Evolutionary conservation across 2,113 vertebrate genomes (phyloP), one percentile per base, ranked within the genome.

Genomic region (Alectura lathami): DNA sequence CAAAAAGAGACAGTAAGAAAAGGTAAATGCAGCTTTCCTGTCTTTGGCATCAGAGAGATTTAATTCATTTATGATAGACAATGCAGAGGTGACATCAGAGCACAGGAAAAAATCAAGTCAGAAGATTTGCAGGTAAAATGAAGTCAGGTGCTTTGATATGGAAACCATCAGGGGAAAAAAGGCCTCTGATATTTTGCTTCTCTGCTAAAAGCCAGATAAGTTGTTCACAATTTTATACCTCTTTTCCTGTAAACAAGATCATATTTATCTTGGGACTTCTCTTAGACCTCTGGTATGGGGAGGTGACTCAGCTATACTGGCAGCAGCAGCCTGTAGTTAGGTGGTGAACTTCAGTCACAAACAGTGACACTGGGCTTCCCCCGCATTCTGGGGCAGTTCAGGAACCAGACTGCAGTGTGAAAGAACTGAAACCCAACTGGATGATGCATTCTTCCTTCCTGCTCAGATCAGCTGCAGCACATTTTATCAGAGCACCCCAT

Each of bases 1-100:
- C 98, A 68, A 99, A 98, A 94, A 98, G 98, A 96, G 99, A 99
- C n/a, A 98, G 98, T 97, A 99, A 99, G 98, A 99, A 99, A 96
- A 99, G 98, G 99, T 99, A 13, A 48, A 10, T 13, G 5, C 22
- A 17, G 4, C 13, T 42, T 72, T 67, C 36, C 60, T 32, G 10
- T 20, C 13, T 63, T 38, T 30, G 38, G 29, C 80, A 22, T 13
- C 57, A 77, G 45, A 59, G 21, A 26, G 4, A 42, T 48, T 79
- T 27, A 5, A 47, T 17, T 32, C n/a, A 24, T 51, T 62, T 40
- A 2, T 4, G 17, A 5, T 1, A 32, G 11, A 34, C 17, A 14
- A 12, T 14, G 3, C 3, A 14, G 75, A 67, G 9, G 24, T 70
- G 60, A 10, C 42, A 17, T 64, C 38, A 86, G 30, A 54, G 23